Conservation (phyloP, 2,888 invertebrate genomes). For the Stenodera caucasica region DNA sequence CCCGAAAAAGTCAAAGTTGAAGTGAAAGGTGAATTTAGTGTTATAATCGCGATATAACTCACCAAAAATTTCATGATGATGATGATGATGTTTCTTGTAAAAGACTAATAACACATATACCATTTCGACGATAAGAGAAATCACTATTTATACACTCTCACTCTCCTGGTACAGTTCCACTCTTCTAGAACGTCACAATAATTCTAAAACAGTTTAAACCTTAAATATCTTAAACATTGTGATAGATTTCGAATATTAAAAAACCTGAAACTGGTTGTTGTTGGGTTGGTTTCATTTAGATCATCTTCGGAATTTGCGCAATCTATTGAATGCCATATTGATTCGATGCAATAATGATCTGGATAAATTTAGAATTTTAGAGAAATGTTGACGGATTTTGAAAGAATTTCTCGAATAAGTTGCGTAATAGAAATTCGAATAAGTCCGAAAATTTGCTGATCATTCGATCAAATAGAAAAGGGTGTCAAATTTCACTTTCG, state of each 20-base stretch:
- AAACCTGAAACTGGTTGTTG: neutral
- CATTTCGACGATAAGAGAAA: slow-evolving; percentile 39
- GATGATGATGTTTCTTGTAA: slow-evolving; percentile 34
- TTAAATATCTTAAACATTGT: slow-evolving; percentile 26
- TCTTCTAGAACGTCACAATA: slow-evolving; percentile 26
- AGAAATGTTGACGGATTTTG: too few species aligned
- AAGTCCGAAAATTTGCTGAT: too few species aligned
- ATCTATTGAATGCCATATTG: too few species aligned
- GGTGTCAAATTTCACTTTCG: too few species aligned
- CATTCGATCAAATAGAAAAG: too few species aligned
- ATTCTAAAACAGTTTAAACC: slow-evolving; percentile 20
- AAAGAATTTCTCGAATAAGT: too few species aligned
- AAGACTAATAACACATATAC: slow-evolving; percentile 34
- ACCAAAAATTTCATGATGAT: slow-evolving; percentile 58
- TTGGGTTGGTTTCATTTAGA: neutral
- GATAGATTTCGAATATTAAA: slow-evolving; percentile 25
- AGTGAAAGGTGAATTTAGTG: slow-evolving; percentile 41
- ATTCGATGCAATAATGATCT: too few species aligned
- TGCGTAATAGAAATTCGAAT: too few species aligned
- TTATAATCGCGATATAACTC: too few species aligned
- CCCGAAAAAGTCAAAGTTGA: slow-evolving; percentile 33
- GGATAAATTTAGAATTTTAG: too few species aligned
- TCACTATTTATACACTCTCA: slow-evolving; percentile 42
- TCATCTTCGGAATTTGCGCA: neutral
- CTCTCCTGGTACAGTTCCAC: slow-evolving; percentile 32